Conservation (phyloP, 2,113 vertebrate genomes). For the Perognathus longimembris region DNA sequence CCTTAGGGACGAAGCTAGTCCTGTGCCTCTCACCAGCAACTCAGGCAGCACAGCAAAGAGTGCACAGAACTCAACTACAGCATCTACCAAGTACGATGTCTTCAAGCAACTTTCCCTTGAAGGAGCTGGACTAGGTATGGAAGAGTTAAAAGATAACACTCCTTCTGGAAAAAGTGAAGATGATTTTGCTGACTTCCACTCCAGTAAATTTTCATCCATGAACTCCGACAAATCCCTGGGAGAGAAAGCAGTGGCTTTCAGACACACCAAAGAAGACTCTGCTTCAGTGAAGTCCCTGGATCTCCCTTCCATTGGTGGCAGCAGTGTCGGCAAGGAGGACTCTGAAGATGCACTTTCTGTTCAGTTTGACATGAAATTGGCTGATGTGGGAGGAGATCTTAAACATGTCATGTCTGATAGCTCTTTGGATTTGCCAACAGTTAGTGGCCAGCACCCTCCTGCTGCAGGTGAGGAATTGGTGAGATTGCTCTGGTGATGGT, state of each 20-base stretch:
- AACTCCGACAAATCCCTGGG: slow-evolving; percentile 92
- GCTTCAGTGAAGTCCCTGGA: slow-evolving; percentile 97
- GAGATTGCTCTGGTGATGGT: slow-evolving; percentile 96
- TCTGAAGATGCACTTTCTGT: slow-evolving; percentile 97
- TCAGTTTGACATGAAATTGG: slow-evolving; percentile 99
- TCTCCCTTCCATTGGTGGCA: slow-evolving; percentile 97
- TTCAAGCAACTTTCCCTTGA: slow-evolving; percentile 96
- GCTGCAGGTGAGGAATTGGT: slow-evolving; percentile 99
- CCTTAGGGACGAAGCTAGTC: slow-evolving; percentile 81
- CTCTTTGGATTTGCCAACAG: slow-evolving; percentile 98
- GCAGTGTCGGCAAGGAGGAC: slow-evolving; percentile 97
- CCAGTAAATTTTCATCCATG: slow-evolving; percentile 93
- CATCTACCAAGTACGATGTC: slow-evolving; percentile 91
- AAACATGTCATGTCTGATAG: slow-evolving; percentile 99
- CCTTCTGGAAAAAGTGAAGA: slow-evolving; percentile 91
- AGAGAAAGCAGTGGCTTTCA: slow-evolving; percentile 95
- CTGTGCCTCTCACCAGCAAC: slow-evolving; percentile 76
- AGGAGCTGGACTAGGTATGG: slow-evolving; percentile 86
- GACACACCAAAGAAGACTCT: slow-evolving; percentile 97
- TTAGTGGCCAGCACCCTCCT: slow-evolving; percentile 97
- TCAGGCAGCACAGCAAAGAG: slow-evolving; percentile 74
- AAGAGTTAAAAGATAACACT: slow-evolving; percentile 91
- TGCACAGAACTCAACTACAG: slow-evolving; percentile 76
- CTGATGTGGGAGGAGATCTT: slow-evolving; percentile 98
- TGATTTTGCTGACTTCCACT: slow-evolving; percentile 97